A percentile compares a stretch with the other conserved stretches of the same genome.
phyloP scores from a whole-genome alignment of 2,797 vertebrate species.

The Pteropus rufus region DNA sequence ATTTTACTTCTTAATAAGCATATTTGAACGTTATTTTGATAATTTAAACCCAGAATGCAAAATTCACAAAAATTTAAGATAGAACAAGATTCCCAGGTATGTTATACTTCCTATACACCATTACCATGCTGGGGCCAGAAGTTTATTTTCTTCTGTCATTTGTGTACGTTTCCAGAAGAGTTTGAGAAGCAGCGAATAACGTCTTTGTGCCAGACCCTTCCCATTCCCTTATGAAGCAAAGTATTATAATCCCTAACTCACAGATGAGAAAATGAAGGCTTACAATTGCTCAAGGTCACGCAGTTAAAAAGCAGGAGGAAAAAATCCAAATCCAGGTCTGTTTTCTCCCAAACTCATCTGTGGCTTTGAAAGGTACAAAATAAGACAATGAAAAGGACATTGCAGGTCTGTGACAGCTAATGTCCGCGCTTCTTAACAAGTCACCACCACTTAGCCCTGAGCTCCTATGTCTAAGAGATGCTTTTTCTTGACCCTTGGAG shows the following conservation, averaged over 20 bases:
- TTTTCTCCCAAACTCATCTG: conserved; percentile 51
- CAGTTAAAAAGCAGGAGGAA: not conserved
- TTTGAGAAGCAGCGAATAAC: not conserved
- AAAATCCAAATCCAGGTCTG: conserved; percentile 31
- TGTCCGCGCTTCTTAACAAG: conserved; percentile 79
- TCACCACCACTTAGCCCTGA: conserved; percentile 77
- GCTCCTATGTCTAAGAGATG: conserved; percentile 77
- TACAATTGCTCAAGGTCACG: conserved; percentile 18
- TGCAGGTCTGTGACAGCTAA: conserved; percentile 74
- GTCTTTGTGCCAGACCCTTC: not conserved
- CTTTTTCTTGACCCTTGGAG: conserved; percentile 84
- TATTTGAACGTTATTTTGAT: not conserved
- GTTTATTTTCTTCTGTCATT: conserved; percentile 20
- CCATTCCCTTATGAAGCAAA: not conserved
- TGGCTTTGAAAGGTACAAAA: conserved; percentile 43
- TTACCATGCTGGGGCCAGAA: not conserved
- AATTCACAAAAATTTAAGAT: not conserved
- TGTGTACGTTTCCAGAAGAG: not conserved
- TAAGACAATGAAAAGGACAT: conserved; percentile 59
- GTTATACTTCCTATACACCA: not conserved
- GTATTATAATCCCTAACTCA: not conserved
- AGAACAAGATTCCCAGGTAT: not conserved
- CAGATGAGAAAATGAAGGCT: conserved; percentile 1
- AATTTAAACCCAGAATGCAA: conserved; percentile 5
- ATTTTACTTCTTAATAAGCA: conserved; percentile 7